These are phyloP conservation scores for Opisthograptis luteolata DNA, from an alignment of 2,888 invertebrate genomes.

Conservation along the genomic window DNA sequence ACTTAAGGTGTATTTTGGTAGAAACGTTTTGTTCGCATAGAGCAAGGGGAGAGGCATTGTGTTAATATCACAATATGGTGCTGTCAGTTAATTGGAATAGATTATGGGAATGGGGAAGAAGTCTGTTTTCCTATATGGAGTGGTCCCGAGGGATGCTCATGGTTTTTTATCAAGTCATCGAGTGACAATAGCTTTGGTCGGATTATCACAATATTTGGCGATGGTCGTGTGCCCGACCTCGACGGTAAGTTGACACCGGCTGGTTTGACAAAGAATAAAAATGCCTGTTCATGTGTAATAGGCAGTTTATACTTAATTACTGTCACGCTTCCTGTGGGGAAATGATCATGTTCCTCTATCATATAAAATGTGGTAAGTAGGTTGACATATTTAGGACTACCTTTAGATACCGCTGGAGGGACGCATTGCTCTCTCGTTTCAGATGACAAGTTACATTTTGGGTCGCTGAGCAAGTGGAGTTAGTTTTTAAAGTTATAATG, in stretches of 20 bases:
- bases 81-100: slow-evolving; percentile 85
- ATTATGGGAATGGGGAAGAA: slow-evolving; percentile 82
- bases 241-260: slow-evolving; percentile 63
- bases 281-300: slow-evolving; percentile 54
- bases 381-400: no score
- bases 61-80: slow-evolving; percentile 82
- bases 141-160: slow-evolving; percentile 69
- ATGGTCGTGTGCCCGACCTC: slow-evolving; percentile 65
- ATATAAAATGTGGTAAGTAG: not conserved
- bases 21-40: slow-evolving; percentile 39
- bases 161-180: slow-evolving; percentile 82
- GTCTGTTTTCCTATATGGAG: slow-evolving; percentile 59
- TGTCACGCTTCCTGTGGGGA: slow-evolving; percentile 17
- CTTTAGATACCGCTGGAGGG: no score
- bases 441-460: no score
- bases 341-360: slow-evolving; percentile 10
- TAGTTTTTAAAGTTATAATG: no score
- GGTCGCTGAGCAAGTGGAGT: no score
- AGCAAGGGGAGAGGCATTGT: slow-evolving; percentile 71
- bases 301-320: slow-evolving; percentile 46
- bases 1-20: slow-evolving; percentile 39
- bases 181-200: slow-evolving; percentile 69
- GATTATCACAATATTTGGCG: slow-evolving; percentile 82
- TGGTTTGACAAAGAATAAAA: slow-evolving; percentile 49
- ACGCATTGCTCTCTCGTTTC: no score